Conservation (phyloP, 2,888 invertebrate genomes). For the Dione vanillae region DNA sequence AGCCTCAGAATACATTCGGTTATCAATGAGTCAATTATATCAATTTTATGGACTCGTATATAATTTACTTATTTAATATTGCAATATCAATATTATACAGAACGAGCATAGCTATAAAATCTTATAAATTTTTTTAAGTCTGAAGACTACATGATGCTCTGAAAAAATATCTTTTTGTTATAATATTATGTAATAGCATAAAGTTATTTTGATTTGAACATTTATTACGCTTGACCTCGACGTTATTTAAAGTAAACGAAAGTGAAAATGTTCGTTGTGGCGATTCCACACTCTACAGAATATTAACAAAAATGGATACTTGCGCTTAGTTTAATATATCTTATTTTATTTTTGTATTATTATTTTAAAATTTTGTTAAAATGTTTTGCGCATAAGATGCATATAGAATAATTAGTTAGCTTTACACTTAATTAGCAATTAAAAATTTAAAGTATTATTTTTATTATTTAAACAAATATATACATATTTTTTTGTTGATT, state of each 20-base stretch:
- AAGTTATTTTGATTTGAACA: conserved; percentile 28
- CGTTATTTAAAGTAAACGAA: conserved; percentile 36
- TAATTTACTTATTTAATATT: no score
- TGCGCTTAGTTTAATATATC: not conserved
- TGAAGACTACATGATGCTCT: not conserved
- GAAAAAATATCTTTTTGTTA: not conserved
- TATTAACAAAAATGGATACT: not conserved
- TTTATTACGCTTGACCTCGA: conserved; percentile 26
- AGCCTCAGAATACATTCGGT: no score
- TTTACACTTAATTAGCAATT: not conserved
- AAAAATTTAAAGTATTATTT: no score
- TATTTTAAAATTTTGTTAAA: not conserved
- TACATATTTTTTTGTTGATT: no score
- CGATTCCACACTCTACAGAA: conserved; percentile 9
- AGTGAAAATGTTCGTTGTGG: conserved; percentile 27
- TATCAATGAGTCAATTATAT: no score
- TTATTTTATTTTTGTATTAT: no score
- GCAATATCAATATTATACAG: not conserved
- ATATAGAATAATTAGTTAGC: not conserved
- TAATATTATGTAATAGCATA: conserved; percentile 1
- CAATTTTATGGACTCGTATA: no score
- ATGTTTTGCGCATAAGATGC: not conserved
- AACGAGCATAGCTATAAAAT: not conserved
- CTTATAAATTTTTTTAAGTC: not conserved
- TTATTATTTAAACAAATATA: no score